phyloP scores from a whole-genome alignment of 1,140 invertebrate genomes.

The Drosophila albomicans region DNA sequence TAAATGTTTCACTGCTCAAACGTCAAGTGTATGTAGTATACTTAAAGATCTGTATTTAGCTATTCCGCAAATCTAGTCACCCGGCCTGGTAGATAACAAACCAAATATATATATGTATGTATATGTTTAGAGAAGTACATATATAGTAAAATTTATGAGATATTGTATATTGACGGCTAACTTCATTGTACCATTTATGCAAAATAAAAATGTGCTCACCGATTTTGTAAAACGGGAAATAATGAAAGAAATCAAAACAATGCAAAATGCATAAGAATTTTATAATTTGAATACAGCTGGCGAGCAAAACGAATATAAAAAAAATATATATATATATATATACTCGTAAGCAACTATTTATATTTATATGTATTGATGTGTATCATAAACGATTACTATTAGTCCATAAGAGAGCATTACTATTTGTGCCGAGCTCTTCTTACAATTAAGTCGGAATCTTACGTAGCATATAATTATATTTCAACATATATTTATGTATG shows the following conservation, averaged over 20 bases:
- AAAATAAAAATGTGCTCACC: constrained; percentile 68
- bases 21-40: constrained; percentile 11
- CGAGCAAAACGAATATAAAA: constrained; percentile 27
- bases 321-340: background rate
- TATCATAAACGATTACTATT: constrained; percentile 48
- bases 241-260: constrained; percentile 42
- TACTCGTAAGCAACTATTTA: constrained; percentile 8
- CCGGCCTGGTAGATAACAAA: constrained; percentile 28
- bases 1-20: constrained; percentile 4
- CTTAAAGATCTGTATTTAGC: constrained; percentile 7
- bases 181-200: constrained; percentile 43
- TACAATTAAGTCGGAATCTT: constrained; percentile 28
- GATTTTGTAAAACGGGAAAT: constrained; percentile 62
- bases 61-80: constrained; percentile 44
- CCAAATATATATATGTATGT: constrained; percentile 19
- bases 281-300: constrained; percentile 40
- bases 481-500: constrained; percentile 37
- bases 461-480: constrained; percentile 43
- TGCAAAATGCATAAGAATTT: constrained; percentile 30
- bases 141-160: constrained; percentile 21
- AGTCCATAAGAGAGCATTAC: constrained; percentile 47
- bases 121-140: constrained; percentile 24
- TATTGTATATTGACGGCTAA: constrained; percentile 34
- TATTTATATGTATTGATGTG: constrained; percentile 36
- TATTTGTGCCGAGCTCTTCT: constrained; percentile 45